These are phyloP conservation scores for Drosophila miranda DNA, from an alignment of 1,140 invertebrate genomes.

Conservation along the genomic window DNA sequence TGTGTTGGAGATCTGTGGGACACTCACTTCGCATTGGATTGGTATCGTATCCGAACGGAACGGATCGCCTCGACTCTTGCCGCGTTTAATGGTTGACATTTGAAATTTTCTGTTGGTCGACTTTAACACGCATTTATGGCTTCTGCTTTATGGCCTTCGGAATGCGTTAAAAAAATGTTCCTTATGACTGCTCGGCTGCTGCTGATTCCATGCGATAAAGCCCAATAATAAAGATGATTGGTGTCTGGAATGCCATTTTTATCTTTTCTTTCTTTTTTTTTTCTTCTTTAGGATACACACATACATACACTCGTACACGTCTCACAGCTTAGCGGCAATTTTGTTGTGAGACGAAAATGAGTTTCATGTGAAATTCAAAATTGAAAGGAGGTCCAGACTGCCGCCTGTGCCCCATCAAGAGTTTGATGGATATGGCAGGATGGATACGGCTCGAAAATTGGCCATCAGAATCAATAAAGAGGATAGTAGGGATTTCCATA, in stretches of 20 bases:
- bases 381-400: constrained; percentile 37
- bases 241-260: constrained; percentile 66
- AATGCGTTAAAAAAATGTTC: constrained; percentile 56
- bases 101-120: constrained; percentile 59
- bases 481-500: no score
- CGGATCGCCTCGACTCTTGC: constrained; percentile 22
- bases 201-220: constrained; percentile 47
- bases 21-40: constrained; percentile 18
- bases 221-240: constrained; percentile 72
- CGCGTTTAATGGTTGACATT: constrained; percentile 68
- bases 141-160: constrained; percentile 70
- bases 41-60: background rate
- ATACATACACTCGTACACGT: constrained; percentile 6
- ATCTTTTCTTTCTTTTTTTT: constrained; percentile 17
- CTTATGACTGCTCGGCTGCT: constrained; percentile 21
- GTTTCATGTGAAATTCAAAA: constrained; percentile 50
- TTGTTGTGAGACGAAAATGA: constrained; percentile 51
- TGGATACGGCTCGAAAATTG: constrained; percentile 6
- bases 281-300: constrained; percentile 10
- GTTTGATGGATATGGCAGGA: background rate
- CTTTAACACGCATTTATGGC: constrained; percentile 75
- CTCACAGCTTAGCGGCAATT: constrained; percentile 53
- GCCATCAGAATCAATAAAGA: no score
- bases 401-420: background rate
- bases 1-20: constrained; percentile 22